Evolutionary conservation across 2,797 vertebrate species (phyloP), one percentile per base, ranked within the genome.

Genomic region (Lithobates pipiens): DNA sequence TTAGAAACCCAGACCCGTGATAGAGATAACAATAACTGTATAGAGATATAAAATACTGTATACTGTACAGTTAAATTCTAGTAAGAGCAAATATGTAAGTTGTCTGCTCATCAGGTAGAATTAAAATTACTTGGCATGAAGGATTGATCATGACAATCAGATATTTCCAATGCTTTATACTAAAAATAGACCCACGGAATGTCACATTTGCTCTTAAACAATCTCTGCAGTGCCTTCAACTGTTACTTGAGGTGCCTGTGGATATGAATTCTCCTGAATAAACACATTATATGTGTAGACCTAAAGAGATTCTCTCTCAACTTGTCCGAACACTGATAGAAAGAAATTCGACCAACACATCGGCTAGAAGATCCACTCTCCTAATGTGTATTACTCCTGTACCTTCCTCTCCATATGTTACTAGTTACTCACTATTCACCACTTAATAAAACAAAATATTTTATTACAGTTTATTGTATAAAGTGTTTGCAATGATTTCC

Each of bases 401-500:
- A 75, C 80, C 29, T 44, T 23, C 69, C 68, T 1, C 4, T 77
- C 76, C 85, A 83, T 77, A 63, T 86, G 85, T 61, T 77, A 77
- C 79, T 63, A 25, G 50, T 86, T 86, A 83, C 57, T 72, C 46
- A 67, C 61, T 74, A 78, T 82, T 77, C 85, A 82, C 25, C 85
- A 86, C 80, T 77, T 82, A 67, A 86, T 86, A 86, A 86, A 86
- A 84, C n/a, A 54, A 67, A 71, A 42, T 29, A 65, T 82, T 86
- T 86, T 83, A 83, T 79, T 83, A 63, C 80, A 68, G 68, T 83
- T 83, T 87, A 79, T 83, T 54, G 46, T 83, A 78, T 67, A 87
- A 79, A 83, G 61, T 83, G 76, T 74, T 83, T 78, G 65, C 74
- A 34, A n/a, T 82, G 25, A 50, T 50, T 73, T 63, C 44, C 85